Base-by-base conservation (phyloP, 2,113 vertebrate genomes). In the Mustela nigripes region DNA sequence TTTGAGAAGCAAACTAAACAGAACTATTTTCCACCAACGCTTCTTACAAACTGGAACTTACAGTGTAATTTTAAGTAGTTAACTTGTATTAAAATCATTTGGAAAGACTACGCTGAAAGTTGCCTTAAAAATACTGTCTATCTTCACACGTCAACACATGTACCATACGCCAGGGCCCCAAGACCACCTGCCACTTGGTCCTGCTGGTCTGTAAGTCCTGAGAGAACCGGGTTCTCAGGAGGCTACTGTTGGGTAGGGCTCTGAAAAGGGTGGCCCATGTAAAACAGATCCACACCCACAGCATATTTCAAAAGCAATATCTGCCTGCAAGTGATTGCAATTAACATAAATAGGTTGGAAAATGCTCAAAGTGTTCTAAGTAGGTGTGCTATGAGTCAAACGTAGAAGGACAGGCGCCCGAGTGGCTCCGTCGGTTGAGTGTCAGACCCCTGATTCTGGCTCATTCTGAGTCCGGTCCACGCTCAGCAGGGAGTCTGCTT, bases 251-350 rank as follows among this genome's bases (percentile, higher is more conserved):
- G 88, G 62, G 26, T 2, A 36, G 4, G 7, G 56, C 28, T 53
- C 36, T 11, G 79, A 80, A 91, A 62, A 45, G 53, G 50, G n/a
- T 1, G 50, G 19, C 21, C 89, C 56, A n/a, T 9, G 26, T 2
- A n/a, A 58, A 85, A 78, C 18, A 81, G 58, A 8, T 74, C 42
- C 36, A 58, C 53, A 9, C 12, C n/a, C 69, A 62, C 0, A 36
- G 69, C n/a, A 26, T 31, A 76, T 63, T 53, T 90, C 73, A 69
- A 92, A 95, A 89, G 21, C 86, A 82, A 92, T 22, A 50, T 50
- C 36, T 78, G 45, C 28, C 33, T 7, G 14, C 28, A 91, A 60
- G 1, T 39, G 79, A 62, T n/a, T 26, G 10, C 53, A 24, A 67
- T 26, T 10, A 94, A 81, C 26, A 45, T 48, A 82, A 84, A 48